These are phyloP conservation scores for Aphidius colemani DNA, from an alignment of 2,888 invertebrate species.

Conservation along the genomic window DNA sequence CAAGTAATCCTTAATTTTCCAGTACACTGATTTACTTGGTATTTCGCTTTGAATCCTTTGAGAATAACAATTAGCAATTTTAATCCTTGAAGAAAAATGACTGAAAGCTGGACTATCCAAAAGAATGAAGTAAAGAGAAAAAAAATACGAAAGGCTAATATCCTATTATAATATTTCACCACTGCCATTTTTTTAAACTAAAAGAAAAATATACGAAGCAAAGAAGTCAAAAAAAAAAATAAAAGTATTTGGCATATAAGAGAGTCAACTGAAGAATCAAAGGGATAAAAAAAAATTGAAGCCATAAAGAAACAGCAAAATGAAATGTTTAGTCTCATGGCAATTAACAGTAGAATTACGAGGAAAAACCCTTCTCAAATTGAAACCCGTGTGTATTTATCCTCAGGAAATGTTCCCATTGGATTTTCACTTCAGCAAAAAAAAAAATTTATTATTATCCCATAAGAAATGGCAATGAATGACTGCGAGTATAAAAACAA, in stretches of 20 bases:
- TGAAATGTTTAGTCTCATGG: slow-evolving; percentile 27
- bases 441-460: not conserved
- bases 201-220: slow-evolving; percentile 1
- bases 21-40: slow-evolving; percentile 24
- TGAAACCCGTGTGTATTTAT: slow-evolving; percentile 48
- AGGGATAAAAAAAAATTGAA: too few relatives aligned
- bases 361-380: slow-evolving; percentile 36
- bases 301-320: slow-evolving; percentile 12
- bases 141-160: slow-evolving; percentile 4
- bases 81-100: slow-evolving; percentile 42
- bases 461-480: not conserved
- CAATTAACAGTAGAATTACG: slow-evolving; percentile 54
- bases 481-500: not conserved
- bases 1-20: slow-evolving; percentile 51
- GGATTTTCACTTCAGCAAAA: slow-evolving; percentile 28
- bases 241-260: too few relatives aligned
- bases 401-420: slow-evolving; percentile 47
- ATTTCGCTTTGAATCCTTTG: slow-evolving; percentile 42
- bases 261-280: too few relatives aligned
- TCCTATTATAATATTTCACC: too few relatives aligned
- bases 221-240: slow-evolving; percentile 1
- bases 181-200: too few relatives aligned
- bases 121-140: slow-evolving; percentile 15
- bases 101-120: slow-evolving; percentile 16
- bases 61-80: slow-evolving; percentile 55